Evolutionary conservation across 2,797 vertebrate genomes (phyloP).

Genomic region (Silurus lanzhouensis): DNA sequence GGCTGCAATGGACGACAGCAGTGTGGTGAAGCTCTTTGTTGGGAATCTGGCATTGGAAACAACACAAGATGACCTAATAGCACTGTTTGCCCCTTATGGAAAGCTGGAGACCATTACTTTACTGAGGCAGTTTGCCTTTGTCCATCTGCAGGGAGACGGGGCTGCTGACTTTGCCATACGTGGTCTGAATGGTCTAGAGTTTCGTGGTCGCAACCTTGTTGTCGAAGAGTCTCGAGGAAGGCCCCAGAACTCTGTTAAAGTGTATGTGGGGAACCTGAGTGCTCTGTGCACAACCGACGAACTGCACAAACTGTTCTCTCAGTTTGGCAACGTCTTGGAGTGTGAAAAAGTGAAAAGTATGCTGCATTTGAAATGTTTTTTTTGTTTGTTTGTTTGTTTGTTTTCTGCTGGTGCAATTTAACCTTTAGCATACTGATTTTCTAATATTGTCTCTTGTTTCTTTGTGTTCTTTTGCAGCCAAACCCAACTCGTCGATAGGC

Average conservation of each 20-base stretch:
- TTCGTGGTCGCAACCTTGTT: conserved; percentile 87
- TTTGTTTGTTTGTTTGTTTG: neutral
- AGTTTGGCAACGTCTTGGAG: conserved; percentile 91
- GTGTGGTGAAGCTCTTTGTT: conserved; percentile 89
- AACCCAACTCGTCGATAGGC: conserved; percentile 85
- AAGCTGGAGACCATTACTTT: conserved; percentile 88
- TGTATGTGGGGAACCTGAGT: conserved; percentile 94
- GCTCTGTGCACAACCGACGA: conserved; percentile 89
- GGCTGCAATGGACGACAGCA: conserved; percentile 72
- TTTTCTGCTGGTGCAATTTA: neutral
- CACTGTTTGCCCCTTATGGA: conserved; percentile 83
- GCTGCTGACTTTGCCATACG: conserved; percentile 87
- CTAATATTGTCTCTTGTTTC: neutral
- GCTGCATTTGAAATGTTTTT: neutral
- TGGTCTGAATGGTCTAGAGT: conserved; percentile 89
- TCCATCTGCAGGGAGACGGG: conserved; percentile 88
- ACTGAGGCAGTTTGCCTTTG: conserved; percentile 94
- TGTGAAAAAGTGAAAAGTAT: conserved; percentile 91
- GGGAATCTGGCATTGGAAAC: conserved; percentile 91
- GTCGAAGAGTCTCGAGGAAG: conserved; percentile 91
- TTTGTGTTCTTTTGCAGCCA: conserved; percentile 62
- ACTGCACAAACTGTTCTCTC: conserved; percentile 88
- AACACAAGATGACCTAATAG: conserved; percentile 85
- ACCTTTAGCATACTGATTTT: neutral
- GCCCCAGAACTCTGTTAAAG: conserved; percentile 93